These are phyloP conservation scores for Cichlasoma orientale DNA, from an alignment of 2,797 vertebrate genomes.

Conservation along the genomic window DNA sequence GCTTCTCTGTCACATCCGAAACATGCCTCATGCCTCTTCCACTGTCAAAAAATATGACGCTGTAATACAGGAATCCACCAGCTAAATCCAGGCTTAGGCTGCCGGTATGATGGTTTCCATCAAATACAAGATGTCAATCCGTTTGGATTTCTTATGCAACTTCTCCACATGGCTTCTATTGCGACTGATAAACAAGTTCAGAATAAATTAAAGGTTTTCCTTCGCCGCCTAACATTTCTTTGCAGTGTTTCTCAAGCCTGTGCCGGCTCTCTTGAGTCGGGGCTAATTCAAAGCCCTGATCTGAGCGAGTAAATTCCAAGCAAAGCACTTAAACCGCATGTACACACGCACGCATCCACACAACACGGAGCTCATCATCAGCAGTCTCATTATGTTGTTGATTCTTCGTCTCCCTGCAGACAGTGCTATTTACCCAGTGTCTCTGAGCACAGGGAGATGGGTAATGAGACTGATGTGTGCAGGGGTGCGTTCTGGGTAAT, in stretches of 20 bases:
- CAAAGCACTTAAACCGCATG: constrained; percentile 36
- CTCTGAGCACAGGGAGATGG: constrained; percentile 54
- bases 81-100: constrained; percentile 41
- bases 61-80: constrained; percentile 20
- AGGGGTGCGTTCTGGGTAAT: constrained; percentile 71
- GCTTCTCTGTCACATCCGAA: background rate
- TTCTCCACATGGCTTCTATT: constrained; percentile 41
- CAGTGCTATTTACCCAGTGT: constrained; percentile 70
- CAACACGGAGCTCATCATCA: constrained; percentile 62
- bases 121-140: constrained; percentile 8
- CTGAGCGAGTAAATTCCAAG: constrained; percentile 36
- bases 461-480: constrained; percentile 76
- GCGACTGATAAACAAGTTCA: constrained; percentile 43
- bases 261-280: constrained; percentile 14
- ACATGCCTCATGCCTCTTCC: constrained; percentile 8
- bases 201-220: constrained; percentile 45
- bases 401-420: constrained; percentile 69
- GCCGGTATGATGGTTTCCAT: constrained; percentile 32
- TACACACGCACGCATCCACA: constrained; percentile 8
- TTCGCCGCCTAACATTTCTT: constrained; percentile 1
- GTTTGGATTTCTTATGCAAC: constrained; percentile 29
- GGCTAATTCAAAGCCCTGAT: constrained; percentile 48
- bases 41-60: constrained; percentile 15
- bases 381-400: constrained; percentile 73
- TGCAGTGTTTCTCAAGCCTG: constrained; percentile 23